A percentile compares a stretch with the other conserved stretches of the same genome.
Evolutionary conservation across 2,797 vertebrate species (phyloP).

Genomic region (Lindbergichthys nudifrons): DNA sequence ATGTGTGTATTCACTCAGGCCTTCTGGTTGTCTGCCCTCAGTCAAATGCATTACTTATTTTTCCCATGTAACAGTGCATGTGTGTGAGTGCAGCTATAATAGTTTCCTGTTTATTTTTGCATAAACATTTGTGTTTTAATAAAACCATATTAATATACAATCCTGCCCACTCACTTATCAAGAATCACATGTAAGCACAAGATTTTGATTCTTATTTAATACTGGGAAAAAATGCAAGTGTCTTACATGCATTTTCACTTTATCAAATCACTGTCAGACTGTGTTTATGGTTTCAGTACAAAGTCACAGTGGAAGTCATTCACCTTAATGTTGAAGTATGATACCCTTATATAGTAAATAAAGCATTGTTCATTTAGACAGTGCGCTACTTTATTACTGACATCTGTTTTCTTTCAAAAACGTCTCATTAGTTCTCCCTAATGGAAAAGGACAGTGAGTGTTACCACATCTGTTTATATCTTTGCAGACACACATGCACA

Average conservation of each 20-base stretch:
- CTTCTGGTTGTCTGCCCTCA: slow-evolving; percentile 16
- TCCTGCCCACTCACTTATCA: slow-evolving; percentile 1
- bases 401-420: slow-evolving; percentile 54
- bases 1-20: slow-evolving; percentile 3
- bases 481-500: background rate
- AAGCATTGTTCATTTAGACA: slow-evolving; percentile 30
- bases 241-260: slow-evolving; percentile 9
- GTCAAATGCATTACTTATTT: slow-evolving; percentile 21
- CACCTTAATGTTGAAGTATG: background rate
- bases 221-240: slow-evolving; percentile 16
- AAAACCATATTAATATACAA: slow-evolving; percentile 51
- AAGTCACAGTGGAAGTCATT: slow-evolving; percentile 15
- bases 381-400: slow-evolving; percentile 33
- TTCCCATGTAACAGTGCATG: slow-evolving; percentile 43
- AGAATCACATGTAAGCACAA: slow-evolving; percentile 3
- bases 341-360: slow-evolving; percentile 2
- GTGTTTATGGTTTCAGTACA: background rate
- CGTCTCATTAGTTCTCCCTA: slow-evolving; percentile 42
- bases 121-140: slow-evolving; percentile 60
- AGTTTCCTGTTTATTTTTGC: slow-evolving; percentile 58
- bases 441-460: slow-evolving; percentile 35
- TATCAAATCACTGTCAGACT: slow-evolving; percentile 11
- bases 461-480: slow-evolving; percentile 30
- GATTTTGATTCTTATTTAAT: background rate
- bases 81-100: slow-evolving; percentile 45